Evolutionary conservation across 2,113 vertebrate species (phyloP), one percentile per base, ranked within the genome.

Genomic region (Ameiurus melas): DNA sequence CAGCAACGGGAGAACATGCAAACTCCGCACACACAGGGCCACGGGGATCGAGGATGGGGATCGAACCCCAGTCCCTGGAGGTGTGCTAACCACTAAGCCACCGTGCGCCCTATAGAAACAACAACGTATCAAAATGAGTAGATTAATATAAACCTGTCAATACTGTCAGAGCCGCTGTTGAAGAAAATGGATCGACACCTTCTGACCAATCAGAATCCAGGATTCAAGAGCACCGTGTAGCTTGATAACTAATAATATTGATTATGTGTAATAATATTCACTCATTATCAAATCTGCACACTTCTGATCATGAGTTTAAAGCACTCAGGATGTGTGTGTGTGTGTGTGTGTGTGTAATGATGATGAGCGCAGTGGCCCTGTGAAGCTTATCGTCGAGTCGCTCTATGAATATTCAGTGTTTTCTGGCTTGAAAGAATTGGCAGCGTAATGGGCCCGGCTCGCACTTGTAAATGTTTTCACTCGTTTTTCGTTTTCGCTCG

Each of bases 371-470:
- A 25, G 27, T 68, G 3, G n/a, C 62, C n/a, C n/a, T 27, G 85
- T 80, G 58, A 62, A 66, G 57, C 58, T 66, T n/a, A 66, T 10
- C 62, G 8, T 57, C n/a, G 16, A 85, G 51, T 12, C 27, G 25
- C 36, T n/a, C 5, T 47, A 83, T 87, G 68, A 87, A 83, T 83
- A 83, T 87, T 87, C 79, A 71, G 64, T 13, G 85, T 27, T 86
- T 90, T 89, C 75, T 90, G 71, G 83, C 84, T 27, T 75, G 86
- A 88, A 88, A 92, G 91, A 92, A 90, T 90, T 90, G 91, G 86
- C 89, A 58, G 79, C 83, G 60, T 85, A 86, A 91, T 77, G 62
- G 87, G 55, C 80, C 55, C 60, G 87, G 78, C 30, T 84, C 85
- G 47, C 70, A 82, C 77, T 90, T 91, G 90, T 83, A 90, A 93